phyloP scores from a whole-genome alignment of 2,888 invertebrate genomes.

The Drosophila anceps region DNA sequence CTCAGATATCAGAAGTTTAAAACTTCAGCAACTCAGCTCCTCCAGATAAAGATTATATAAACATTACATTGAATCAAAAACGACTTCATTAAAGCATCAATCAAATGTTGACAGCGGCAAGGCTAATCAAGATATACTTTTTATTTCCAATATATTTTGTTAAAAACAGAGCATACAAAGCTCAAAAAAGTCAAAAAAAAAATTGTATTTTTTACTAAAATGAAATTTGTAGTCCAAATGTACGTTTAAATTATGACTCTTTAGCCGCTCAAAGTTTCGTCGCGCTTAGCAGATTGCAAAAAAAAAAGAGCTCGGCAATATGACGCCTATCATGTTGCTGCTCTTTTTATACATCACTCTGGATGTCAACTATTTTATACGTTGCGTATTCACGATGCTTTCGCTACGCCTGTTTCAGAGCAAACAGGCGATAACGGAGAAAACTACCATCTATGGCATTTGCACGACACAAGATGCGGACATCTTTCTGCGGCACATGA shows the following conservation, averaged over 20 bases:
- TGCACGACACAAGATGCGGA: slow-evolving; percentile 95
- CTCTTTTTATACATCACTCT: slow-evolving; percentile 89
- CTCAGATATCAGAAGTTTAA: too few species aligned
- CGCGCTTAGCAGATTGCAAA: neutral
- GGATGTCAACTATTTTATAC: slow-evolving; percentile 92
- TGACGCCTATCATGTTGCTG: slow-evolving; percentile 76
- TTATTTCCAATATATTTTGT: neutral
- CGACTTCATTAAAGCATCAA: too few species aligned
- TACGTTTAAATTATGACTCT: neutral
- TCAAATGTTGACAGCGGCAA: too few species aligned
- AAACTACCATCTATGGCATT: slow-evolving; percentile 91
- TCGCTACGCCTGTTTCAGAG: slow-evolving; percentile 90
- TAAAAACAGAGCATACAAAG: neutral
- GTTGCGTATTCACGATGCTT: slow-evolving; percentile 86
- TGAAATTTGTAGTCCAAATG: neutral
- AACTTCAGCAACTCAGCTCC: too few species aligned
- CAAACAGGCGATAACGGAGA: slow-evolving; percentile 89
- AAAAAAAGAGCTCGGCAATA: neutral
- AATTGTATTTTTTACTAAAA: neutral
- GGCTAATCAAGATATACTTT: too few species aligned
- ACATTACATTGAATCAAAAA: too few species aligned
- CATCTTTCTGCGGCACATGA: slow-evolving; percentile 94
- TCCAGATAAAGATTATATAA: too few species aligned
- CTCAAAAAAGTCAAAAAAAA: neutral
- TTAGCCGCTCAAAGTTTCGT: neutral